Conservation (phyloP, 2,797 vertebrate species). For the Sebastes itinus region DNA sequence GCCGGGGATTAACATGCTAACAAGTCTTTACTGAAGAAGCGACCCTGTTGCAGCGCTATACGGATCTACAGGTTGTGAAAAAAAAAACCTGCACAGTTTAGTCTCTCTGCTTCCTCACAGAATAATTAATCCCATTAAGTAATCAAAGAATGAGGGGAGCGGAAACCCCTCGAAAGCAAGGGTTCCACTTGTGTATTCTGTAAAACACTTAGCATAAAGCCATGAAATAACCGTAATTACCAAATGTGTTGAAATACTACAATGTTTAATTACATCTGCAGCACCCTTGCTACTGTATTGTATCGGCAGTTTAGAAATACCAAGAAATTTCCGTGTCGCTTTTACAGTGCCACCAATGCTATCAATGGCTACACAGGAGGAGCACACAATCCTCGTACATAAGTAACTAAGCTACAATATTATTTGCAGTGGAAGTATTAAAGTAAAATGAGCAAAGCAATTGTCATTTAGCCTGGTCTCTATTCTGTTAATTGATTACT, state of each 20-base stretch:
- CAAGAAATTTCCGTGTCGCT: not conserved
- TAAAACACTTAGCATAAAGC: conserved; percentile 13
- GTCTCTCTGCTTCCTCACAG: conserved; percentile 32
- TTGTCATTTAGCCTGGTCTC: not conserved
- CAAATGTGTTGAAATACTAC: conserved; percentile 12
- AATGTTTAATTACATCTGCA: conserved; percentile 1
- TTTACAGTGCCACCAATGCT: not conserved
- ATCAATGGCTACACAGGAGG: not conserved
- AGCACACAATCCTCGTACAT: not conserved
- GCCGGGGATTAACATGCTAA: conserved; percentile 55
- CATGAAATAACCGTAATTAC: conserved; percentile 4
- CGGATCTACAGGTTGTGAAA: conserved; percentile 26
- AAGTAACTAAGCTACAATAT: not conserved
- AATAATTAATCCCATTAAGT: conserved; percentile 68
- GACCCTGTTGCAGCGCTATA: conserved; percentile 21
- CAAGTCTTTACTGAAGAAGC: conserved; percentile 19
- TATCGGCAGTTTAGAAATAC: not conserved
- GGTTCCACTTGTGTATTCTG: conserved; percentile 20
- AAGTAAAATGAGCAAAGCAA: not conserved
- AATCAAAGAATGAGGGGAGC: conserved; percentile 53
- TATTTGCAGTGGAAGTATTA: not conserved
- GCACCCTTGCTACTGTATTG: not conserved
- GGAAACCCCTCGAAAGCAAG: conserved; percentile 7
- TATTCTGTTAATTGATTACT: not conserved
- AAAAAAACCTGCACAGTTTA: conserved; percentile 11